These are phyloP conservation scores for Ptilodon capucinus DNA, from an alignment of 2,888 invertebrate genomes.

Conservation along the genomic window DNA sequence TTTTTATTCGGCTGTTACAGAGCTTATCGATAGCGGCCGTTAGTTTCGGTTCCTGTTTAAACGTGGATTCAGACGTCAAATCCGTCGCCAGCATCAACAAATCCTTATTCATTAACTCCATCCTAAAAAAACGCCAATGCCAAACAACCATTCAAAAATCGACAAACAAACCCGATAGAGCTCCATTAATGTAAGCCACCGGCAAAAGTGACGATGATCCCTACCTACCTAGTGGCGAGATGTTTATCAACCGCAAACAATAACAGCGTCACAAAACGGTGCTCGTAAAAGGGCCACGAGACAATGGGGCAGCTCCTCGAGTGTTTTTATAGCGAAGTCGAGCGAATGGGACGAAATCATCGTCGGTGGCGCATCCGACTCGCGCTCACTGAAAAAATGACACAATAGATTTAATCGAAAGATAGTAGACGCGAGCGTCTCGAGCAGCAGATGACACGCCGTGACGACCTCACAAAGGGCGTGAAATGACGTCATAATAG, in stretches of 20 bases:
- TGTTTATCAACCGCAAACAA: slow-evolving; percentile 82
- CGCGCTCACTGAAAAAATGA: slow-evolving; percentile 74
- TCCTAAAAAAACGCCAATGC: slow-evolving; percentile 52
- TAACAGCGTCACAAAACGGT: slow-evolving; percentile 79
- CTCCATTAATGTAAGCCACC: slow-evolving; percentile 67
- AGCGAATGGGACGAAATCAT: slow-evolving; percentile 75
- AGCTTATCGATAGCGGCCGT: slow-evolving; percentile 66
- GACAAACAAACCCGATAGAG: slow-evolving; percentile 65
- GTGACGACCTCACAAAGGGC: slow-evolving; percentile 81
- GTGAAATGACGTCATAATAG: slow-evolving; percentile 83
- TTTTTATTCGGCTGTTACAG: slow-evolving; percentile 34
- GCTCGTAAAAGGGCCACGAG: slow-evolving; percentile 79
- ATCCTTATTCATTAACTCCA: slow-evolving; percentile 70
- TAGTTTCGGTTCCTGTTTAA: slow-evolving; percentile 66
- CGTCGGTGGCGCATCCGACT: slow-evolving; percentile 81
- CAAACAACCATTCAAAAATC: slow-evolving; percentile 60
- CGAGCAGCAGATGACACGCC: slow-evolving; percentile 80
- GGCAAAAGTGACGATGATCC: slow-evolving; percentile 79
- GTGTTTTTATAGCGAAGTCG: slow-evolving; percentile 76
- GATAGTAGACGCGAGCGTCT: slow-evolving; percentile 80
- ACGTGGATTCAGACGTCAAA: slow-evolving; percentile 41
- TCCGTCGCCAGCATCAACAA: slow-evolving; percentile 52
- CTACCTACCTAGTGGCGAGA: slow-evolving; percentile 79
- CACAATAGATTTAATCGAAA: slow-evolving; percentile 81
- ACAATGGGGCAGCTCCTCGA: slow-evolving; percentile 76